Evolutionary conservation across 2,888 invertebrate species (phyloP).

Genomic region (Cataglyphis cursor): DNA sequence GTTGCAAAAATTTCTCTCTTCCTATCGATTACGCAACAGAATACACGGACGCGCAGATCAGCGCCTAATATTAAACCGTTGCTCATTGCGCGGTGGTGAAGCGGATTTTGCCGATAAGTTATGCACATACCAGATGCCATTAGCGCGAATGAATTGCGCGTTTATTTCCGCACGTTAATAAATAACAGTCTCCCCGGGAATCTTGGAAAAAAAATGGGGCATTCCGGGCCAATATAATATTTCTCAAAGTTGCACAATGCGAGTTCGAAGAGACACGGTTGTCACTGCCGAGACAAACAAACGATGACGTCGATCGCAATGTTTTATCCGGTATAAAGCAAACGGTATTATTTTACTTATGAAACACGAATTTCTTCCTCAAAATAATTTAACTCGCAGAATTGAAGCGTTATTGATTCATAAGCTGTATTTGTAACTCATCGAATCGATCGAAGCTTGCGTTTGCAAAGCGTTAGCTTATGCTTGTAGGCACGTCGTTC

Average conservation of each 20-base stretch:
- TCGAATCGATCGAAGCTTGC: slow-evolving; percentile 13
- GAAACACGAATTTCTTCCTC: neutral
- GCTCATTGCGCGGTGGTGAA: slow-evolving; percentile 54
- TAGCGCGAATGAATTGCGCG: slow-evolving; percentile 71
- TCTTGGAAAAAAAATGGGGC: slow-evolving; percentile 62
- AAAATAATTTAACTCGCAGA: slow-evolving; percentile 10
- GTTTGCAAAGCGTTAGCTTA: slow-evolving; percentile 20
- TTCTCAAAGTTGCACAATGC: slow-evolving; percentile 4
- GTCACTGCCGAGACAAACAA: neutral
- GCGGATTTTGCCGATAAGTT: slow-evolving; percentile 71
- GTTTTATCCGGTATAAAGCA: neutral
- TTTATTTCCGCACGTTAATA: slow-evolving; percentile 73
- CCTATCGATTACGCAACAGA: slow-evolving; percentile 44
- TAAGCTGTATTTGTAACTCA: neutral
- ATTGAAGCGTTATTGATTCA: neutral
- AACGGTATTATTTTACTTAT: neutral
- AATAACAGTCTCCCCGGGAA: slow-evolving; percentile 66
- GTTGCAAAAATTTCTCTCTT: slow-evolving; percentile 32
- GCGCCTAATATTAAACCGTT: slow-evolving; percentile 72
- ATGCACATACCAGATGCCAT: slow-evolving; percentile 64
- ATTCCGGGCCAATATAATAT: neutral
- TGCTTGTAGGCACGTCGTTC: slow-evolving; percentile 53
- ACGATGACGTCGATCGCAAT: neutral
- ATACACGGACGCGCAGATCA: slow-evolving; percentile 65
- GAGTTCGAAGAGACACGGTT: neutral